Evolutionary conservation across 2,113 vertebrate genomes (phyloP).

Genomic region (Taxidea taxus): DNA sequence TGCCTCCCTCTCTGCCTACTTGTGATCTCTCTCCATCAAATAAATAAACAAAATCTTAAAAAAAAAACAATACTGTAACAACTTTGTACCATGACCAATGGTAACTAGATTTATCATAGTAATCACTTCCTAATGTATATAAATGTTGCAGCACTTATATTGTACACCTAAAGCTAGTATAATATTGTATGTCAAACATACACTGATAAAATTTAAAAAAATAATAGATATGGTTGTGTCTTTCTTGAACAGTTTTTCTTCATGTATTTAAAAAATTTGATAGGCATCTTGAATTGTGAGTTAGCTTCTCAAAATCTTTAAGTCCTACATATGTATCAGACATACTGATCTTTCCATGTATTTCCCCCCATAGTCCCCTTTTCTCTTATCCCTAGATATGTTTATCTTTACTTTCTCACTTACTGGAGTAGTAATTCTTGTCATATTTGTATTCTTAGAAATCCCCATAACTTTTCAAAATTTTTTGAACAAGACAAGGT

Average conservation of each 20-base stretch:
- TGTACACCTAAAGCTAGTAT: not conserved
- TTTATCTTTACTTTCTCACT: not conserved
- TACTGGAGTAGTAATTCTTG: not conserved
- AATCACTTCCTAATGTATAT: not conserved
- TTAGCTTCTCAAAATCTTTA: not conserved
- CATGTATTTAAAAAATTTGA: not conserved
- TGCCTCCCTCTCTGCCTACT: too few species aligned
- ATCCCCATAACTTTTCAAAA: not conserved
- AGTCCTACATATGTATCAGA: not conserved
- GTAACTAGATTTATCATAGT: not conserved
- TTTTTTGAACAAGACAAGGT: not conserved
- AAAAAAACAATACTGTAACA: not conserved
- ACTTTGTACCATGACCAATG: not conserved
- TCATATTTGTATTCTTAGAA: not conserved
- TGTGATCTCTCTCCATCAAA: too few species aligned
- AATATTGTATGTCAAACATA: not conserved
- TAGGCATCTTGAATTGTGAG: not conserved
- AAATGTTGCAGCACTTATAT: not conserved
- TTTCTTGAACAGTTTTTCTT: not conserved
- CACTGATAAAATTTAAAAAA: not conserved
- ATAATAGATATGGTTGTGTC: not conserved
- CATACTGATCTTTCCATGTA: accelerated
- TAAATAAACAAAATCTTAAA: too few species aligned
- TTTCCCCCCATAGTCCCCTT: not conserved
- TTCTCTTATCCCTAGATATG: not conserved